Evolutionary conservation across 2,797 vertebrate genomes (phyloP).

Genomic region (Ataeniobius toweri): DNA sequence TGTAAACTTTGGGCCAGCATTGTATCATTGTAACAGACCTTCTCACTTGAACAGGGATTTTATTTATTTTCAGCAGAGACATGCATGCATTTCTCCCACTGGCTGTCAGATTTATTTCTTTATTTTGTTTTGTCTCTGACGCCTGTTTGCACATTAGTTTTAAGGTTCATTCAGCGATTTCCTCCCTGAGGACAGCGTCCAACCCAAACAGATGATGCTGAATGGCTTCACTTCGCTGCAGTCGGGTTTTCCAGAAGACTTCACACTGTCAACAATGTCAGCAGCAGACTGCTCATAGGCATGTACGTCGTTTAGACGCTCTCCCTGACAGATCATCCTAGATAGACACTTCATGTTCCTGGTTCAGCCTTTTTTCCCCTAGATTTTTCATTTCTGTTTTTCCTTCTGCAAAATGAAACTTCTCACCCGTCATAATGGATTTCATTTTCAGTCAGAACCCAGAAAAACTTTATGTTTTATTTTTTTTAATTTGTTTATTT

Average conservation of each 20-base stretch:
- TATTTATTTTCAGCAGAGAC: not conserved
- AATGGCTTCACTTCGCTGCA: constrained; percentile 40
- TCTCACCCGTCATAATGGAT: constrained; percentile 2
- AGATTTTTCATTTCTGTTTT: not conserved
- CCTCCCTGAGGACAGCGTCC: constrained; percentile 11
- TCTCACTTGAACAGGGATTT: not conserved
- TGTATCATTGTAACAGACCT: not conserved
- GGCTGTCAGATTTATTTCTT: constrained; percentile 22
- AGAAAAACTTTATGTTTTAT: constrained; percentile 14
- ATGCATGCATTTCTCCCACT: constrained; percentile 12
- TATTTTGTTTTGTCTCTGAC: not conserved
- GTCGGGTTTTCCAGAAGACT: constrained; percentile 41
- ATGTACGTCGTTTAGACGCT: constrained; percentile 13
- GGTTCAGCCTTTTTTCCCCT: not conserved
- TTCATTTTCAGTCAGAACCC: constrained; percentile 17
- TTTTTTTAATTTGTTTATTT: not conserved
- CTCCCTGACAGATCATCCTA: constrained; percentile 20
- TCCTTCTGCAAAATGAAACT: constrained; percentile 32
- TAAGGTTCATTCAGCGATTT: constrained; percentile 24
- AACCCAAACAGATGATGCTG: constrained; percentile 40
- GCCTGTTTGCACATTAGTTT: constrained; percentile 23
- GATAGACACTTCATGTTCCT: not conserved
- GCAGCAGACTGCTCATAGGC: constrained; percentile 15
- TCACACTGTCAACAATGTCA: constrained; percentile 36
- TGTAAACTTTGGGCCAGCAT: not conserved